Conservation (phyloP, 1,140 invertebrate species). For the Prorops nasuta region DNA sequence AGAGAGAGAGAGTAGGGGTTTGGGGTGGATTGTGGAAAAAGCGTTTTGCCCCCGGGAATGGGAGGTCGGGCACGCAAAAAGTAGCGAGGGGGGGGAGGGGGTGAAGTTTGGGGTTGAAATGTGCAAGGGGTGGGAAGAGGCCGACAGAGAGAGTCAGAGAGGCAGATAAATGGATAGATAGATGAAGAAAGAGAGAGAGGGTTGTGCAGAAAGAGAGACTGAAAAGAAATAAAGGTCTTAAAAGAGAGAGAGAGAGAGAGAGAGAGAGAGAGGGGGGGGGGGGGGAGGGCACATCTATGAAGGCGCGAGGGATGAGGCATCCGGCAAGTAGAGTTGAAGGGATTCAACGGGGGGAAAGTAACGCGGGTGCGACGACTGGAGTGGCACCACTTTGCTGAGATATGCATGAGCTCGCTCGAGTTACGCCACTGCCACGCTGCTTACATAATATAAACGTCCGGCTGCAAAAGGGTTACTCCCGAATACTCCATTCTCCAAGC, state of each 20-base stretch:
- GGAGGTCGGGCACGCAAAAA: no score
- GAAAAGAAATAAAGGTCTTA: no score
- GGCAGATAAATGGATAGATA: no score
- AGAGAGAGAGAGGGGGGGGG: no score
- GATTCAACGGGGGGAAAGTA: conserved; percentile 20
- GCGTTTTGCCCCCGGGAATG: conserved; percentile 15
- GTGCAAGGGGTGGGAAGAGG: not conserved
- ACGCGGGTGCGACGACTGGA: conserved; percentile 17
- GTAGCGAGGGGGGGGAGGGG: not conserved
- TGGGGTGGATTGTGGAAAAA: not conserved
- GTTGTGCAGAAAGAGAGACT: no score
- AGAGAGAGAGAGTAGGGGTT: conserved; percentile 10
- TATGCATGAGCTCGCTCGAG: conserved; percentile 31
- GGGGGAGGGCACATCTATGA: not conserved
- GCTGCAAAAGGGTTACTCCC: conserved; percentile 22
- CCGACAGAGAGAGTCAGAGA: not conserved
- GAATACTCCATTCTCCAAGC: no score
- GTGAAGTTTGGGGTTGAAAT: not conserved
- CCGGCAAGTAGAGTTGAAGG: conserved; percentile 22
- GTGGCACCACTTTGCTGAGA: conserved; percentile 28
- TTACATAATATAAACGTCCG: conserved; percentile 46
- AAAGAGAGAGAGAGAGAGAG: no score
- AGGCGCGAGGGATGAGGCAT: conserved; percentile 8
- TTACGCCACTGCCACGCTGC: conserved; percentile 35
- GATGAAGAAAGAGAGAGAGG: not conserved